phyloP scores from a whole-genome alignment of 2,888 invertebrate species.

The Hemithea aestivaria region DNA sequence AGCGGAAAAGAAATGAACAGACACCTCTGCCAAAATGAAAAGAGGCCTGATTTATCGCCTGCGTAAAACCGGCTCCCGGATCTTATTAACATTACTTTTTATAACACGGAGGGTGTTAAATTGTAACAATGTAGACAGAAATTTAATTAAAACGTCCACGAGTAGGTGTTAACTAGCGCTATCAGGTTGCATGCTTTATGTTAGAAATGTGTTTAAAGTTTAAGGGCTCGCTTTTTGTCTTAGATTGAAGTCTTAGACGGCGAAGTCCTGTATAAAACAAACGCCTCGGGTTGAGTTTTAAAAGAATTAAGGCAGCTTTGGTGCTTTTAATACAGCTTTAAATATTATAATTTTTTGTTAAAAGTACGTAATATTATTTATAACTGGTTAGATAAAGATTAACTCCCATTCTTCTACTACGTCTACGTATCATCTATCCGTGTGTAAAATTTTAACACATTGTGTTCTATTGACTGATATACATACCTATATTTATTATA shows the following conservation, averaged over 20 bases:
- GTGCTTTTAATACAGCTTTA: too few relatives aligned
- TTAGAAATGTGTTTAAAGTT: constrained; percentile 34
- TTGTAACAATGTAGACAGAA: constrained; percentile 70
- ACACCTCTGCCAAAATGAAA: constrained; percentile 70
- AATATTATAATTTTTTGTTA: too few relatives aligned
- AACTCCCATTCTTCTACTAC: too few relatives aligned
- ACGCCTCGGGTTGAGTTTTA: too few relatives aligned
- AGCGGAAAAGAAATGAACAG: constrained; percentile 69
- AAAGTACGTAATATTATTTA: not conserved
- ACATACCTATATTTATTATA: too few relatives aligned
- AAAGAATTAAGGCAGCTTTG: too few relatives aligned
- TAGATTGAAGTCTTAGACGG: constrained; percentile 9
- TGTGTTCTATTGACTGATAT: too few relatives aligned
- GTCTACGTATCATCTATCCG: too few relatives aligned
- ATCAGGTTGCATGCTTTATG: constrained; percentile 54
- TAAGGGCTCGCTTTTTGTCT: constrained; percentile 26
- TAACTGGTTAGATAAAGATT: too few relatives aligned
- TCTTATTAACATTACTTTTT: constrained; percentile 78
- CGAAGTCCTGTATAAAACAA: too few relatives aligned
- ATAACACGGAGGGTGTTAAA: constrained; percentile 68
- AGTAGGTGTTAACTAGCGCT: constrained; percentile 58
- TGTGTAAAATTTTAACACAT: too few relatives aligned
- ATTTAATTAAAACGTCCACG: constrained; percentile 73
- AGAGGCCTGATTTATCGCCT: constrained; percentile 70
- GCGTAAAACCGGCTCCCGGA: constrained; percentile 61